Evolutionary conservation across 2,888 invertebrate species (phyloP).

Genomic region (Saturnia japonica): DNA sequence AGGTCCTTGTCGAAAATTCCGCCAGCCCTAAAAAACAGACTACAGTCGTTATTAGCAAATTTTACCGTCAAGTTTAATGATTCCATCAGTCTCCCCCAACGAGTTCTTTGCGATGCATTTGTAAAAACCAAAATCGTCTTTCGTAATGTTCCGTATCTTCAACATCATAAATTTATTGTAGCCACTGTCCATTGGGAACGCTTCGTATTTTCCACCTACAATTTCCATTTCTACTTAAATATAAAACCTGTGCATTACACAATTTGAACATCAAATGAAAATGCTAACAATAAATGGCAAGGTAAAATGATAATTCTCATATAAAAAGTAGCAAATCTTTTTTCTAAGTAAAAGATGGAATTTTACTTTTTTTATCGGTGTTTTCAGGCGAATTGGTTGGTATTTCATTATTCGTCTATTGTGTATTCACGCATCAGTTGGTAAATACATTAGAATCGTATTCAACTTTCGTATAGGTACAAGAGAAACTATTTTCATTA

Average conservation of each 20-base stretch:
- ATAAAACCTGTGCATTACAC: conserved; percentile 60
- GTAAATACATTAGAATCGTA: conserved; percentile 46
- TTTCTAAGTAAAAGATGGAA: conserved; percentile 32
- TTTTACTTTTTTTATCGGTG: conserved; percentile 39
- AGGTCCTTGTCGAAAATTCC: no score
- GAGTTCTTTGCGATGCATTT: conserved; percentile 96
- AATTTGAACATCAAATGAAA: conserved; percentile 6
- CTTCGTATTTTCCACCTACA: conserved; percentile 95
- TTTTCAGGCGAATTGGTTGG: conserved; percentile 28
- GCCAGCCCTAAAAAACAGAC: conserved; percentile 40
- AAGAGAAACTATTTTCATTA: conserved; percentile 75
- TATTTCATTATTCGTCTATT: conserved; percentile 54
- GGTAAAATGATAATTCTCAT: conserved; percentile 22
- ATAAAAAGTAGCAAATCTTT: conserved; percentile 30
- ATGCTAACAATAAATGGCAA: conserved; percentile 11
- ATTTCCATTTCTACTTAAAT: conserved; percentile 84
- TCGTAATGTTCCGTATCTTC: conserved; percentile 91
- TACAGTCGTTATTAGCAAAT: not conserved
- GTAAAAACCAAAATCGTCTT: conserved; percentile 93
- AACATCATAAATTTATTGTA: conserved; percentile 97
- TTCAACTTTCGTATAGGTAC: conserved; percentile 47
- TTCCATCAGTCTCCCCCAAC: conserved; percentile 93
- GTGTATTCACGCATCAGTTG: conserved; percentile 42
- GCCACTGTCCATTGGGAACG: conserved; percentile 91
- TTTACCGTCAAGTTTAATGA: conserved; percentile 94